Conservation (phyloP, 1,140 invertebrate species). For the Trichonephila inaurata region DNA sequence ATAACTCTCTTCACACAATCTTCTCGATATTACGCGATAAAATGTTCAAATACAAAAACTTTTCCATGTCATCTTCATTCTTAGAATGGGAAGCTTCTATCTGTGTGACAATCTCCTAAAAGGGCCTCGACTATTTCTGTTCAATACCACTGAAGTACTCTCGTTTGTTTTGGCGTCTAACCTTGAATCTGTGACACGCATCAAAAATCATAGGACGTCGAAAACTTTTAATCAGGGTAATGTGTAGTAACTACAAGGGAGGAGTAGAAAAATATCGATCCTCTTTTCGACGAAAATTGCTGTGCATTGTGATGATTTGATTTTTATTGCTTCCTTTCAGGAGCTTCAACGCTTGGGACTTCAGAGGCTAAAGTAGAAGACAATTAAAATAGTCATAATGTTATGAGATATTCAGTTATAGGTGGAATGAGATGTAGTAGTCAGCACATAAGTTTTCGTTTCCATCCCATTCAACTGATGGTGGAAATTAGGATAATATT, state of each 20-base stretch:
- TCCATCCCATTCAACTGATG: too few species aligned
- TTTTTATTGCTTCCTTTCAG: background rate
- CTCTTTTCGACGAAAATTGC: background rate
- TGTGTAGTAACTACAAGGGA: constrained; percentile 20
- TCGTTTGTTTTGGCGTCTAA: constrained; percentile 20
- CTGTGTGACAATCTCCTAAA: background rate
- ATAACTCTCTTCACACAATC: background rate
- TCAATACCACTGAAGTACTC: background rate
- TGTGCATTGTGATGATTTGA: background rate
- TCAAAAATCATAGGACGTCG: background rate
- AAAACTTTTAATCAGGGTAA: constrained; percentile 48
- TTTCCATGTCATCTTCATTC: background rate
- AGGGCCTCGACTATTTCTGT: background rate
- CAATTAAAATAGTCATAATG: background rate
- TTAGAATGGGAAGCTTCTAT: background rate
- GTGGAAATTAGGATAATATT: too few species aligned
- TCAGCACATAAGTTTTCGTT: too few species aligned
- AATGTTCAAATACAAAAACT: background rate
- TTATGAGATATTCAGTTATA: background rate
- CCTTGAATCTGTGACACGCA: constrained; percentile 40
- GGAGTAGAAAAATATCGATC: background rate
- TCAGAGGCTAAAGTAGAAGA: background rate
- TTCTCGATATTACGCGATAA: background rate
- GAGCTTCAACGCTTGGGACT: background rate
- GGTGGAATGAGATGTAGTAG: too few species aligned